These are phyloP conservation scores for Uropetala carovei DNA, from an alignment of 2,888 invertebrate genomes.

Conservation along the genomic window DNA sequence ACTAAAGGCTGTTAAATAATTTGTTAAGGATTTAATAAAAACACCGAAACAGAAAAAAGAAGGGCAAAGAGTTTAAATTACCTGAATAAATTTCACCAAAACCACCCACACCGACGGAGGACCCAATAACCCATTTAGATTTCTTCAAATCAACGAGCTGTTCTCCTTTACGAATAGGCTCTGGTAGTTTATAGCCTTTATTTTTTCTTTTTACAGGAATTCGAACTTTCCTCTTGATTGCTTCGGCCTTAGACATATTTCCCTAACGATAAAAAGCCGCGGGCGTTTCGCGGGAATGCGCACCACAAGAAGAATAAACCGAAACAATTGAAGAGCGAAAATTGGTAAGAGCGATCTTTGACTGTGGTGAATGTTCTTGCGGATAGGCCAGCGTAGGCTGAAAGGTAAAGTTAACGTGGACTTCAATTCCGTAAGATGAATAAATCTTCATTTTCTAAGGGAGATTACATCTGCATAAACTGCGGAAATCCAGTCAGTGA, in stretches of 20 bases:
- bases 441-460: neutral
- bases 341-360: no score
- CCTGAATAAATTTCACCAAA: conserved; percentile 96
- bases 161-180: conserved; percentile 85
- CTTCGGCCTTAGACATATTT: conserved; percentile 21
- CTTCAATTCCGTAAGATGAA: neutral
- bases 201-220: conserved; percentile 73
- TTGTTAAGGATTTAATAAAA: neutral
- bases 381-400: no score
- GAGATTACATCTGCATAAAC: conserved; percentile 78
- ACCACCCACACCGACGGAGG: conserved; percentile 93
- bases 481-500: conserved; percentile 81
- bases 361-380: no score
- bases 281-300: neutral
- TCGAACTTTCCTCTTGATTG: neutral
- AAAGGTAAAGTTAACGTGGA: no score
- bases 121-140: conserved; percentile 90
- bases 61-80: conserved; percentile 72
- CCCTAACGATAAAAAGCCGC: neutral
- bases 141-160: conserved; percentile 86
- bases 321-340: no score
- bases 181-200: conserved; percentile 81
- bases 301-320: no score
- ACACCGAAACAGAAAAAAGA: neutral
- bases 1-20: conserved; percentile 73